Conservation (phyloP, 2,113 vertebrate species). For the Tachysurus fulvidraco region DNA sequence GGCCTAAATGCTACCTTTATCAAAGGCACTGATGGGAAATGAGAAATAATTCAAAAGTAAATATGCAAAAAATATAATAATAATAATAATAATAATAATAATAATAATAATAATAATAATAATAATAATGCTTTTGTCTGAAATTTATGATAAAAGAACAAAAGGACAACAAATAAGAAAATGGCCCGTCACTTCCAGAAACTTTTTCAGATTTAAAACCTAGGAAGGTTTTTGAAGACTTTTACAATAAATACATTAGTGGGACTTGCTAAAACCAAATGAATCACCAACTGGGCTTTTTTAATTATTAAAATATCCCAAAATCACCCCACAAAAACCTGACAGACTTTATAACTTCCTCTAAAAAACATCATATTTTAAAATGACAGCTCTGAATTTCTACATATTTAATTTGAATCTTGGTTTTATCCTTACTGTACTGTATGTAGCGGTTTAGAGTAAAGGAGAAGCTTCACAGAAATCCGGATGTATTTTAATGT, state of each 20-base stretch:
- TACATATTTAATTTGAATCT: background rate
- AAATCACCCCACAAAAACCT: background rate
- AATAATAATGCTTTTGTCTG: no score
- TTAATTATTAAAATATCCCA: background rate
- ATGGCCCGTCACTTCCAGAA: background rate
- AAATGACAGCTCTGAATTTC: background rate
- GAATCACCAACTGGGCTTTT: background rate
- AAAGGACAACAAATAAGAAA: background rate
- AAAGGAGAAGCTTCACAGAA: background rate
- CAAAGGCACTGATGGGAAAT: no score
- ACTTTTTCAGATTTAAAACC: background rate
- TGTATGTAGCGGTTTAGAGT: no score
- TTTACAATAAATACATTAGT: background rate
- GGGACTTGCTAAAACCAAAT: background rate
- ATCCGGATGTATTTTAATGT: background rate
- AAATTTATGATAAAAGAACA: background rate
- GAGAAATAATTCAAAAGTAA: background rate
- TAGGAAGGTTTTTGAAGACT: background rate
- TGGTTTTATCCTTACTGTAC: no score
- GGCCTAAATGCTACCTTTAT: no score
- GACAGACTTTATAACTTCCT: background rate
- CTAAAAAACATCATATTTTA: background rate
- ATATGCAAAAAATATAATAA: no score
- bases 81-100: no score
- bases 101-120: no score